These are phyloP conservation scores for Drosophila testacea DNA, from an alignment of 2,888 invertebrate genomes.

Conservation along the genomic window DNA sequence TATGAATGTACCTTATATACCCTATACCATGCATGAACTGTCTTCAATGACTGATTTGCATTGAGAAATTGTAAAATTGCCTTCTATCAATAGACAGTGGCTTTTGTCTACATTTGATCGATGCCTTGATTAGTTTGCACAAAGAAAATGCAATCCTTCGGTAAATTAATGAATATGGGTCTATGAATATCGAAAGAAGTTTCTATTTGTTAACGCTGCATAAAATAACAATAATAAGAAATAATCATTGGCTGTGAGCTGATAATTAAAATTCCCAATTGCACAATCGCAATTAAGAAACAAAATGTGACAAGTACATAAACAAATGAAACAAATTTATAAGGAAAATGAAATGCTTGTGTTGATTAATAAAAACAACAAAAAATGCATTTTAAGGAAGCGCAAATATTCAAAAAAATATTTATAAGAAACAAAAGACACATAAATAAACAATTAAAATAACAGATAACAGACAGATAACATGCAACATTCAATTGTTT, in stretches of 20 bases:
- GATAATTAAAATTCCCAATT: constrained; percentile 61
- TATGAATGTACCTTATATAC: constrained; percentile 2
- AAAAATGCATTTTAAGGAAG: constrained; percentile 57
- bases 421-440: constrained; percentile 26
- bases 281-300: constrained; percentile 24
- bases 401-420: constrained; percentile 44
- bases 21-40: constrained; percentile 13
- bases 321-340: constrained; percentile 16
- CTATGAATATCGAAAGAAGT: constrained; percentile 11
- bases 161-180: constrained; percentile 22
- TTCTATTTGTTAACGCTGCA: constrained; percentile 8
- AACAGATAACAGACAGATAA: constrained; percentile 38
- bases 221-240: constrained; percentile 51
- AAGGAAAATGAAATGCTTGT: constrained; percentile 45
- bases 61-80: constrained; percentile 29
- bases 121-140: constrained; percentile 30
- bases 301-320: constrained; percentile 43
- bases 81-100: constrained; percentile 16
- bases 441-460: constrained; percentile 38
- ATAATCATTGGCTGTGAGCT: constrained; percentile 45
- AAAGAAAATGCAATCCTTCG: constrained; percentile 14
- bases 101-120: constrained; percentile 24
- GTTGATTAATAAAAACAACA: constrained; percentile 55
- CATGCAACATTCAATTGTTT: constrained; percentile 41
- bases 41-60: constrained; percentile 46